phyloP scores from a whole-genome alignment of 2,888 invertebrate species.

The Isotomurus palustris region DNA sequence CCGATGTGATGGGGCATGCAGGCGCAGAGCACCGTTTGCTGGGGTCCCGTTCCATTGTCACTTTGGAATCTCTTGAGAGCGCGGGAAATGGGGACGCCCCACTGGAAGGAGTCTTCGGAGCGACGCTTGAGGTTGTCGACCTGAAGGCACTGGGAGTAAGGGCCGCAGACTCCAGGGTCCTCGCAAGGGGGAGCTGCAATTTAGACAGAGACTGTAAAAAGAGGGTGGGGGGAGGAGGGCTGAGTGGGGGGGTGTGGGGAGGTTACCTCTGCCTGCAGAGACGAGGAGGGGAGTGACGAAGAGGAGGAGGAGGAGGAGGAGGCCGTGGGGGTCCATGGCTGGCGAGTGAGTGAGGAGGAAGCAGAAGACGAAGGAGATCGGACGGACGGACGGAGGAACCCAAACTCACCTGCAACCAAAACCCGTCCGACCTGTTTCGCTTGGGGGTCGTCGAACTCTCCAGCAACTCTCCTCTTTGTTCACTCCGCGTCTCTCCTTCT shows the following conservation, averaged over 20 bases:
- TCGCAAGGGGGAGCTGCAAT: conserved; percentile 44
- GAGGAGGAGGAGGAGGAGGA: no score
- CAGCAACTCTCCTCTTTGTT: no score
- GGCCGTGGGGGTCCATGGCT: no score
- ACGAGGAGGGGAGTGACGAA: no score
- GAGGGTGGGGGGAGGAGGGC: background rate
- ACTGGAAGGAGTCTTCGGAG: conserved; percentile 40
- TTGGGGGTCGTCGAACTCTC: no score
- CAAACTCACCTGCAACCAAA: no score
- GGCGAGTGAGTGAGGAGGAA: no score
- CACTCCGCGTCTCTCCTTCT: no score
- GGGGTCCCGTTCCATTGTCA: conserved; percentile 7
- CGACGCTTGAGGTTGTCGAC: conserved; percentile 45
- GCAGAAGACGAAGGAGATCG: no score
- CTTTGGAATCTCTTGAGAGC: conserved; percentile 38
- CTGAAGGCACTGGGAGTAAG: conserved; percentile 44
- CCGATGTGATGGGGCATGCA: conserved; percentile 44
- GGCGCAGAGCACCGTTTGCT: conserved; percentile 44
- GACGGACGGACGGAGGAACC: no score
- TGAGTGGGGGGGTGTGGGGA: background rate
- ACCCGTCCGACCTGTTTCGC: no score
- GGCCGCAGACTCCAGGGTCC: conserved; percentile 45
- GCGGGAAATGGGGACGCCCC: conserved; percentile 32
- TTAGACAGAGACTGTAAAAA: background rate
- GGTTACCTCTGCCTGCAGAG: conserved; percentile 32